These are phyloP conservation scores for Exocentrus adspersus DNA, from an alignment of 2,888 invertebrate genomes.

Conservation along the genomic window DNA sequence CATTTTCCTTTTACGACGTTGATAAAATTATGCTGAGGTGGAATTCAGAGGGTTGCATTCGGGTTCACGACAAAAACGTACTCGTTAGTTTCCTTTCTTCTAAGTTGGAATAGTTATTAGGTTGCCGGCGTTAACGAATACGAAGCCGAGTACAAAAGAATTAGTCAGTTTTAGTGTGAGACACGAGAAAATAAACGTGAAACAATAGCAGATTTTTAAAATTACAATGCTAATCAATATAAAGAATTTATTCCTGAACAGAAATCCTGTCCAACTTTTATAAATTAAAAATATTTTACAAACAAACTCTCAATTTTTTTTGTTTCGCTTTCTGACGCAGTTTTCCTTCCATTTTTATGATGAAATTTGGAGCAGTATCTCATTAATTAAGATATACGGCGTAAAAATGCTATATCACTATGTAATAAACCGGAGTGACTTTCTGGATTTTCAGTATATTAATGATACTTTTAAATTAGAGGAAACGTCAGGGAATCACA, in stretches of 20 bases:
- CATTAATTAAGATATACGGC: slow-evolving; percentile 8
- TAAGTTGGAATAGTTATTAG: not conserved
- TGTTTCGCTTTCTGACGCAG: too few relatives aligned
- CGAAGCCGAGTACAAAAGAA: not conserved
- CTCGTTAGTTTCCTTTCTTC: slow-evolving; percentile 3
- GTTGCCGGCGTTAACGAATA: slow-evolving; percentile 1
- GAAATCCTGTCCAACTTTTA: too few relatives aligned
- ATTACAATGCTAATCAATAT: too few relatives aligned
- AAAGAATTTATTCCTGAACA: too few relatives aligned
- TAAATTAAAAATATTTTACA: too few relatives aligned
- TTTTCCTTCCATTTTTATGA: too few relatives aligned
- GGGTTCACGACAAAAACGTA: slow-evolving; percentile 1
- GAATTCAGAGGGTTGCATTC: slow-evolving; percentile 2
- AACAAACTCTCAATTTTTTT: too few relatives aligned
- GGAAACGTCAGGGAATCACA: not conserved
- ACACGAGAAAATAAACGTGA: too few relatives aligned
- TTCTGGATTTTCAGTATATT: slow-evolving; percentile 4
- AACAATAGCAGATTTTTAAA: too few relatives aligned
- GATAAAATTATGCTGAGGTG: slow-evolving; percentile 13
- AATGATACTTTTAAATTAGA: slow-evolving; percentile 12
- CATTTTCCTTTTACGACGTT: slow-evolving; percentile 6
- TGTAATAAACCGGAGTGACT: slow-evolving; percentile 10
- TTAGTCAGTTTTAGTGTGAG: not conserved
- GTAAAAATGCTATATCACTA: slow-evolving; percentile 8
- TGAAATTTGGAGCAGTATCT: not conserved